Percentiles rank a stretch among this genome's conserved stretches.
Evolutionary conservation across 2,113 vertebrate species (phyloP).

Genomic region (Perca flavescens): DNA sequence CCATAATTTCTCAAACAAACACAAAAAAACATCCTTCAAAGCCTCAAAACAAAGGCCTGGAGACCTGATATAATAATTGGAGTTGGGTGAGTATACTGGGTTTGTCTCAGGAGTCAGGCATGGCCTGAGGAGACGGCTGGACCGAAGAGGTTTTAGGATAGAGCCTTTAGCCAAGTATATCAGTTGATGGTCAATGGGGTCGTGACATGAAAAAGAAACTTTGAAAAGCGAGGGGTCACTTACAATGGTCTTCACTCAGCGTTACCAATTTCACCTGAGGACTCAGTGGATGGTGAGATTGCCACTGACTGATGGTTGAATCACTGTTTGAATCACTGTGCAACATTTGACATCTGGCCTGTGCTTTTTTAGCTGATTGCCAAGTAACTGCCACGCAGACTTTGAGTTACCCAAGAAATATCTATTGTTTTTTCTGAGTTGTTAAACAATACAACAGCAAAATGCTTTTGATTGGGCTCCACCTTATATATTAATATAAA

Average conservation of each 20-base stretch:
- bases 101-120: constrained; percentile 72
- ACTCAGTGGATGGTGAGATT: constrained; percentile 38
- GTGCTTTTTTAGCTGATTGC: constrained; percentile 16
- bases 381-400: constrained; percentile 38
- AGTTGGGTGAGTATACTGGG: constrained; percentile 54
- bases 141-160: constrained; percentile 47
- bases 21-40: constrained; percentile 77
- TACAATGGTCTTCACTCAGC: constrained; percentile 74
- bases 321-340: constrained; percentile 52
- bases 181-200: constrained; percentile 72
- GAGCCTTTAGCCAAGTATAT: constrained; percentile 63
- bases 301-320: constrained; percentile 45
- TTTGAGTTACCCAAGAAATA: constrained; percentile 34
- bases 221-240: constrained; percentile 70
- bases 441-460: constrained; percentile 34
- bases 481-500: constrained; percentile 48
- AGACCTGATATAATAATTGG: constrained; percentile 84
- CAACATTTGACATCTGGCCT: constrained; percentile 55
- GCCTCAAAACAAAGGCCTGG: constrained; percentile 75
- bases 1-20: constrained; percentile 82
- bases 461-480: constrained; percentile 49
- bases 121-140: constrained; percentile 77
- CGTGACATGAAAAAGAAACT: constrained; percentile 66
- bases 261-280: constrained; percentile 50
- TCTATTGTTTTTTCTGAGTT: constrained; percentile 25